phyloP scores from a whole-genome alignment of 2,888 invertebrate species.

The Standfussiana lucernea region DNA sequence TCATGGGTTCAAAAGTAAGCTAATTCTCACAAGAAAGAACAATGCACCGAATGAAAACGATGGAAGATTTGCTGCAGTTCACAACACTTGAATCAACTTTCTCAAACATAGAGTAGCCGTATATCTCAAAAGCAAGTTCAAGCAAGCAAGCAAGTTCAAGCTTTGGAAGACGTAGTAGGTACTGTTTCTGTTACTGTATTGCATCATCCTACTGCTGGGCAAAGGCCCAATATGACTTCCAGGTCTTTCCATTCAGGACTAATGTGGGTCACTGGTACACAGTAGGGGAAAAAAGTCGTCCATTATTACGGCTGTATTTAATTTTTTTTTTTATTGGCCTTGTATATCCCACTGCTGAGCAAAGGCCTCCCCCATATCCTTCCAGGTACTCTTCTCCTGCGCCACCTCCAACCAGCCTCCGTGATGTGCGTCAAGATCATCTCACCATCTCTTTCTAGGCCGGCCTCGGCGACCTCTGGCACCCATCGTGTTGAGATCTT shows the following conservation, averaged over 20 bases:
- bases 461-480: too few species aligned
- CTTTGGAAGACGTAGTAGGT: background rate
- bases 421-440: too few species aligned
- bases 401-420: too few species aligned
- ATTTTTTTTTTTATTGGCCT: too few species aligned
- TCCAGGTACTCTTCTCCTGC: too few species aligned
- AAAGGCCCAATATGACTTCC: background rate
- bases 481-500: too few species aligned
- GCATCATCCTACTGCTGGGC: background rate
- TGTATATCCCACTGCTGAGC: too few species aligned
- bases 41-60: background rate
- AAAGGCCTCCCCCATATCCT: too few species aligned
- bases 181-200: background rate
- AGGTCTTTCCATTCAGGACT: background rate
- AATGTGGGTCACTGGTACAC: background rate
- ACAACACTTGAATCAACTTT: constrained; percentile 19
- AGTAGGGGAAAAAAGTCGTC: background rate
- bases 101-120: background rate
- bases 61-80: constrained; percentile 8
- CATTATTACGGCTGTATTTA: background rate
- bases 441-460: too few species aligned
- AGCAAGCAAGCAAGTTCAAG: background rate
- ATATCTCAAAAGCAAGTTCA: too few species aligned
- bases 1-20: background rate
- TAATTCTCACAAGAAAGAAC: constrained; percentile 5